Evolutionary conservation across 2,113 vertebrate species (phyloP).

Genomic region (Kryptolebias marmoratus): DNA sequence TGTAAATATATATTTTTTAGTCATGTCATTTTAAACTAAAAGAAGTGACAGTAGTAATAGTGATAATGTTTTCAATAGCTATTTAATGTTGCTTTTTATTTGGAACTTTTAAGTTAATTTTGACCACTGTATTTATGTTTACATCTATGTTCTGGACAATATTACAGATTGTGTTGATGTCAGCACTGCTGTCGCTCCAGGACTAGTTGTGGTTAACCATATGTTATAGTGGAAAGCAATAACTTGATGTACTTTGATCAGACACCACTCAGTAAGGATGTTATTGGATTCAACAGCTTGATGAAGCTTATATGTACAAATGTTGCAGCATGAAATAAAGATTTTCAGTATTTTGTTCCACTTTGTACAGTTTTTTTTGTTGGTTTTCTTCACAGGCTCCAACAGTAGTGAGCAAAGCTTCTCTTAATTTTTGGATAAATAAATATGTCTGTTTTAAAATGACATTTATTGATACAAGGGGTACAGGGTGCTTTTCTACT

Average conservation of each 20-base stretch:
- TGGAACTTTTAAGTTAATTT: constrained; percentile 28
- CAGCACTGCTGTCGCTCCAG: neutral
- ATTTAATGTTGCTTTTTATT: constrained; percentile 62
- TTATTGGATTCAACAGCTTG: constrained; percentile 7
- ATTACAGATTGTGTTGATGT: neutral
- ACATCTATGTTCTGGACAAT: constrained; percentile 20
- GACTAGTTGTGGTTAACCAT: neutral
- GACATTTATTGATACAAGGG: too few relatives aligned
- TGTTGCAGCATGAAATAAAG: constrained; percentile 67
- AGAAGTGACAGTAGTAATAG: constrained; percentile 17
- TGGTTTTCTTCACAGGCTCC: neutral
- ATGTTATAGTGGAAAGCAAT: constrained; percentile 25
- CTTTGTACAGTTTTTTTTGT: neutral
- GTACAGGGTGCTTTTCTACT: too few relatives aligned
- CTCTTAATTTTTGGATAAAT: too few relatives aligned
- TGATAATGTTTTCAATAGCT: constrained; percentile 48
- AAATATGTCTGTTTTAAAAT: too few relatives aligned
- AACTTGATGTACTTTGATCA: constrained; percentile 20
- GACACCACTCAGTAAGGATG: constrained; percentile 20
- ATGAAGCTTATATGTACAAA: constrained; percentile 59
- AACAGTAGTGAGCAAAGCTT: too few relatives aligned
- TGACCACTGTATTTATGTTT: constrained; percentile 58
- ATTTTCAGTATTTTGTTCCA: constrained; percentile 21
- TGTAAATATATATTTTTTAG: constrained; percentile 67
- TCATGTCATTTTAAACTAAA: constrained; percentile 35